These are phyloP conservation scores for Lethocerus indicus DNA, from an alignment of 1,140 invertebrate species.

Conservation along the genomic window DNA sequence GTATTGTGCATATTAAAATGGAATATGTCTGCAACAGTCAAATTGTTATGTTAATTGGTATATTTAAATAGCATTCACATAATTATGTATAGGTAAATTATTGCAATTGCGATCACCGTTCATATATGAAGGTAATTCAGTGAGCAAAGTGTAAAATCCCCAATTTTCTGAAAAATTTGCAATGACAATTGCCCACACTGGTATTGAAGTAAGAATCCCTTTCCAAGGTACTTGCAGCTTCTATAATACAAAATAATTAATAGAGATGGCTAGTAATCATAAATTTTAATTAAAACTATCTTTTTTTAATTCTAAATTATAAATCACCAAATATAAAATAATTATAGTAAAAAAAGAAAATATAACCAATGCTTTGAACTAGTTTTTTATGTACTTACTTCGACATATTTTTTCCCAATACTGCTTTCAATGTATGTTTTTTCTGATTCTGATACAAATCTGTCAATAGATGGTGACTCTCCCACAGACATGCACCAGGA, in stretches of 20 bases:
- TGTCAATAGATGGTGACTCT: conserved; percentile 59
- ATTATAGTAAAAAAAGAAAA: too few species aligned
- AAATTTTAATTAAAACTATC: too few species aligned
- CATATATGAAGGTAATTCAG: conserved; percentile 80
- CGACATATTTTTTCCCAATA: background rate
- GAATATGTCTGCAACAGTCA: conserved; percentile 38
- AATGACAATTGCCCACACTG: conserved; percentile 79
- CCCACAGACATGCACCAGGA: conserved; percentile 52
- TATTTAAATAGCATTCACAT: background rate
- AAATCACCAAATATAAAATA: too few species aligned
- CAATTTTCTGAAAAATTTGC: conserved; percentile 91
- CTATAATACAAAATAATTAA: conserved; percentile 6
- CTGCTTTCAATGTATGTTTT: conserved; percentile 49
- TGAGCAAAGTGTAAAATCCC: conserved; percentile 87
- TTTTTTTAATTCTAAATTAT: too few species aligned
- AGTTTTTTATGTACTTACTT: too few species aligned
- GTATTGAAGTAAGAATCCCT: conserved; percentile 56
- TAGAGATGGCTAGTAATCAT: too few species aligned
- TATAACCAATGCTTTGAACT: too few species aligned
- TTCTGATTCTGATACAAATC: conserved; percentile 53
- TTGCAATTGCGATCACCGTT: conserved; percentile 36
- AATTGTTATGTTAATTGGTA: background rate
- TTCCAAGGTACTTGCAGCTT: conserved; percentile 44
- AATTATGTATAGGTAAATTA: conserved; percentile 1
- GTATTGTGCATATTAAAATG: conserved; percentile 52